Percentiles rank a stretch among this genome's conserved stretches.
Evolutionary conservation across 2,797 vertebrate genomes (phyloP).

Genomic region (Meriones psammophilus): DNA sequence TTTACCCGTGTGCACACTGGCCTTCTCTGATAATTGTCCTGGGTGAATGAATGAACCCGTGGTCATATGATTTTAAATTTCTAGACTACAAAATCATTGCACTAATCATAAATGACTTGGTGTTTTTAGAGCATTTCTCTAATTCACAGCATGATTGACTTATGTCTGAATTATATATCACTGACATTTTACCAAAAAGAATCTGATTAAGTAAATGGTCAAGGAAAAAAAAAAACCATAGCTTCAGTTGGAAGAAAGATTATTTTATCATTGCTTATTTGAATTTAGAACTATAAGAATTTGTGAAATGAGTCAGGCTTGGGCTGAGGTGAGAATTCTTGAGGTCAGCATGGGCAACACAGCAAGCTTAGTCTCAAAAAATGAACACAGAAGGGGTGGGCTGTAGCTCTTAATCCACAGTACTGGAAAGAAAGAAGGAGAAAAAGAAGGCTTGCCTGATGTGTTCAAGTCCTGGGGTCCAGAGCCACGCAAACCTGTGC

Average conservation of each 20-base stretch:
- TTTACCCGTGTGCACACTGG: background rate
- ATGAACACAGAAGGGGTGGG: background rate
- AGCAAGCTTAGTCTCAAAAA: background rate
- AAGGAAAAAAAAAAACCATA: background rate
- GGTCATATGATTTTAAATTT: background rate
- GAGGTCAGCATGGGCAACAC: background rate
- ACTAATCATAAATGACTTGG: background rate
- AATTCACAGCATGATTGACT: background rate
- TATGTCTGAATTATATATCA: background rate
- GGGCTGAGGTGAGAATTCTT: background rate
- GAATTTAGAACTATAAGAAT: slow-evolving; percentile 14
- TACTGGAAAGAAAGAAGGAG: background rate
- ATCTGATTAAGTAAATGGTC: slow-evolving; percentile 1
- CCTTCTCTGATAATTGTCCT: background rate
- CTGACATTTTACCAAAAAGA: background rate
- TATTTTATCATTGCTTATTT: slow-evolving; percentile 38
- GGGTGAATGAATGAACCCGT: slow-evolving; percentile 1
- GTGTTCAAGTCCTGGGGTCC: background rate
- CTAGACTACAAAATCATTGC: background rate
- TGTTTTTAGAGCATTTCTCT: slow-evolving; percentile 40
- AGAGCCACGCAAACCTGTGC: background rate
- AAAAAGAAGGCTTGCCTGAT: too few species aligned
- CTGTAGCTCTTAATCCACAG: background rate
- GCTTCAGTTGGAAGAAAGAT: slow-evolving; percentile 2
- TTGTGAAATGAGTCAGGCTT: background rate